phyloP scores from a whole-genome alignment of 2,888 invertebrate species.

The Epistrophe eligans region DNA sequence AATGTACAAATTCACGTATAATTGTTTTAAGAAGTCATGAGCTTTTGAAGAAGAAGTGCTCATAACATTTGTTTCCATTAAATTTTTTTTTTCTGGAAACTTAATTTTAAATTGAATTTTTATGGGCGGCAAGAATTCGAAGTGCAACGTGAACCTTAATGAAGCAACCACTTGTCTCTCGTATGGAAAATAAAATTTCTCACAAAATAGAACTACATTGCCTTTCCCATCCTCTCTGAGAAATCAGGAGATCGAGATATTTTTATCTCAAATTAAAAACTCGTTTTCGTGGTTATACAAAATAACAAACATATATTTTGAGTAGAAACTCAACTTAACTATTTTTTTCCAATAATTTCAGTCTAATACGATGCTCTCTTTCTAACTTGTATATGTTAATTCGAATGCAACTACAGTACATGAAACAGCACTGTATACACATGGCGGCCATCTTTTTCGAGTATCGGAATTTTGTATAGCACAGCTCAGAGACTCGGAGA shows the following conservation, averaged over 20 bases:
- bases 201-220: neutral
- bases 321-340: neutral
- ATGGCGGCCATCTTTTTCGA: slow-evolving; percentile 69
- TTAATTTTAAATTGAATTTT: too few species aligned
- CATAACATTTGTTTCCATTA: too few species aligned
- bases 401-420: slow-evolving; percentile 11
- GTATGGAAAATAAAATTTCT: neutral
- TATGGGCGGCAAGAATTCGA: too few species aligned
- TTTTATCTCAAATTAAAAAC: slow-evolving; percentile 25
- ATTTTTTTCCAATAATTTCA: neutral
- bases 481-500: slow-evolving; percentile 56
- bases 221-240: neutral
- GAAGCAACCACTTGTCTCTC: slow-evolving; percentile 1
- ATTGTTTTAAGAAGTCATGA: too few species aligned
- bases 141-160: neutral
- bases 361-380: slow-evolving; percentile 15
- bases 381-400: slow-evolving; percentile 9
- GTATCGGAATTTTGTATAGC: slow-evolving; percentile 50
- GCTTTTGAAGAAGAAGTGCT: too few species aligned
- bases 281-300: slow-evolving; percentile 49
- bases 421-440: slow-evolving; percentile 43
- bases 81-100: too few species aligned
- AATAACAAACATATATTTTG: neutral
- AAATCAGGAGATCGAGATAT: neutral
- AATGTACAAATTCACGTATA: too few species aligned